A percentile compares a stretch with the other conserved stretches of the same genome.
Evolutionary conservation across 2,113 vertebrate genomes (phyloP).

Genomic region (Phoxinus phoxinus): DNA sequence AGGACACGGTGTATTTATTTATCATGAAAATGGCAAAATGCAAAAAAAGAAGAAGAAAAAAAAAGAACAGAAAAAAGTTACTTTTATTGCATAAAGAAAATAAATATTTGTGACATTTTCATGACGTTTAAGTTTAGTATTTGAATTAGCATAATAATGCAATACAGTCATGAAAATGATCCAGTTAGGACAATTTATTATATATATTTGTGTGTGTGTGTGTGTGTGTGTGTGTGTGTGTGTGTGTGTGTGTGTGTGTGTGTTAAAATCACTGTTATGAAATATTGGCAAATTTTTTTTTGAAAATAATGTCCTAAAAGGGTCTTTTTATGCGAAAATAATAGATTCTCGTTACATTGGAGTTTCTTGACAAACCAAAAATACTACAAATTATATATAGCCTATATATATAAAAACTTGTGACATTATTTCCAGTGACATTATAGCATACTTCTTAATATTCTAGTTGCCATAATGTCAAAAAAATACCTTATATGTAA

Average conservation of each 20-base stretch:
- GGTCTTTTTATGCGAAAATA: neutral
- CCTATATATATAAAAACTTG: neutral
- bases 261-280: neutral
- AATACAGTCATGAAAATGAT: neutral
- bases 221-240: no score
- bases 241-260: no score
- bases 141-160: neutral
- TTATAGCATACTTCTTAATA: neutral
- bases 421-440: neutral
- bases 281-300: neutral
- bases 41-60: neutral
- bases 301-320: neutral
- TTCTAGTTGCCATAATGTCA: neutral
- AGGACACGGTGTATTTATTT: neutral
- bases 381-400: neutral
- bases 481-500: neutral
- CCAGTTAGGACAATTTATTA: neutral
- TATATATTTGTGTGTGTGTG: neutral
- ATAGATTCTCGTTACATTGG: no score
- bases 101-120: neutral
- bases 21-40: neutral
- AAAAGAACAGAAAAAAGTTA: neutral
- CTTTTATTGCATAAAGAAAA: neutral
- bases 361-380: neutral
- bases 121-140: neutral